Conservation (phyloP, 2,888 invertebrate genomes). For the Saturnia japonica region DNA sequence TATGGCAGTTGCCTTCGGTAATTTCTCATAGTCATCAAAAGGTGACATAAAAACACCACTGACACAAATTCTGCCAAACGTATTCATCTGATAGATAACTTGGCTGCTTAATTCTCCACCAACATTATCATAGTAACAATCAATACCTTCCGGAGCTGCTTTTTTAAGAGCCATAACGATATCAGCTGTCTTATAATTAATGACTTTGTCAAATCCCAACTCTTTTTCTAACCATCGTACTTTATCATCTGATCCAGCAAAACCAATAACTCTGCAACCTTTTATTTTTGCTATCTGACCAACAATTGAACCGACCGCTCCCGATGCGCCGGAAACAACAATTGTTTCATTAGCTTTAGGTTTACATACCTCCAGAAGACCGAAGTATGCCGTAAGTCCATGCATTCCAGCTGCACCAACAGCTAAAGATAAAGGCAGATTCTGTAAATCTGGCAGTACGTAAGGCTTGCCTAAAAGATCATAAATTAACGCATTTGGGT, state of each 20-base stretch:
- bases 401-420: constrained; percentile 67
- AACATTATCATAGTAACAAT: constrained; percentile 86
- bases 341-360: constrained; percentile 84
- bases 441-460: constrained; percentile 26
- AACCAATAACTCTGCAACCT: constrained; percentile 48
- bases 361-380: constrained; percentile 75
- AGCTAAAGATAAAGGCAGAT: constrained; percentile 20
- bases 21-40: not conserved
- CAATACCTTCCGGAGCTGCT: constrained; percentile 83
- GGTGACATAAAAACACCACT: not conserved
- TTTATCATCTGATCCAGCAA: constrained; percentile 83
- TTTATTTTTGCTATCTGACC: constrained; percentile 85
- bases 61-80: not conserved
- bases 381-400: constrained; percentile 29
- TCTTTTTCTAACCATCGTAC: constrained; percentile 78
- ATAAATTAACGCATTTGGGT: not conserved
- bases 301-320: constrained; percentile 85
- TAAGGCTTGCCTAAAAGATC: not conserved
- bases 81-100: not conserved
- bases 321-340: constrained; percentile 84
- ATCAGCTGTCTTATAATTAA: constrained; percentile 39
- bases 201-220: constrained; percentile 78
- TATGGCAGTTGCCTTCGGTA: not conserved
- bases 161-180: constrained; percentile 67
- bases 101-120: constrained; percentile 81